Base-by-base conservation (phyloP, 2,797 vertebrate genomes). In the Ctenopoma multispine region DNA sequence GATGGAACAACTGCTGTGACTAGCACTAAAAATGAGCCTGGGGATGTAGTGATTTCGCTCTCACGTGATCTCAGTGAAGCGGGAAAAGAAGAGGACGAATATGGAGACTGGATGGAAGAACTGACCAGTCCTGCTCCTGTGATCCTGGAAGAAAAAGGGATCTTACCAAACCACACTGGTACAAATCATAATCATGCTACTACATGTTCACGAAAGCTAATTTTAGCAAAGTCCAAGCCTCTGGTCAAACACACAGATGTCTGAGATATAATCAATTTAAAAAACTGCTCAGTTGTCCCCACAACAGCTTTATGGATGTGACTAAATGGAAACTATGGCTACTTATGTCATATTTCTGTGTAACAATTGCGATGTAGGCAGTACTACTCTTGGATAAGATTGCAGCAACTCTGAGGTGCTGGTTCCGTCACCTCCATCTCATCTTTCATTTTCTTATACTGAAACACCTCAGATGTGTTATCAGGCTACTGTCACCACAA, bases 131-230 rank as follows among this genome's bases (percentile, higher is more conserved):
- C 65, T 57, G 51, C 75, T 7, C 69, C 75, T 41, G 40, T 21
- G 71, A 50, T 48, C 40, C 49, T 27, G 17, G 13, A 17, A 58
- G 59, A 65, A 41, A 48, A 46, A 5, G 15, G n/a, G 20, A 65
- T 18, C 18, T 69, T 5, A 21, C 23, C 31, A 40, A 92, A 90
- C 74, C 29, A 24, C 40, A 85, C 82, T 55, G 89, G 90, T 91
- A 74, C 71, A 53, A 46, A 67, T 20, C 10, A 41, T 12, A 27
- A 43, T 40, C 43, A 9, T 59, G 2, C 14, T 43, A 18, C 15
- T 12, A 18, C 3, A 8, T 24, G 21, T 13, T 36, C 36, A 21
- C 56, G 49, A 9, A 15, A 15, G 56, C 41, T 7, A 31, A 13
- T 53, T 53, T 74, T 31, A 58, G 38, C 47, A 53, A 41, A 5